A percentile compares a stretch with the other conserved stretches of the same genome.
phyloP scores from a whole-genome alignment of 2,797 vertebrate species.

The Hippocampus kuda region DNA sequence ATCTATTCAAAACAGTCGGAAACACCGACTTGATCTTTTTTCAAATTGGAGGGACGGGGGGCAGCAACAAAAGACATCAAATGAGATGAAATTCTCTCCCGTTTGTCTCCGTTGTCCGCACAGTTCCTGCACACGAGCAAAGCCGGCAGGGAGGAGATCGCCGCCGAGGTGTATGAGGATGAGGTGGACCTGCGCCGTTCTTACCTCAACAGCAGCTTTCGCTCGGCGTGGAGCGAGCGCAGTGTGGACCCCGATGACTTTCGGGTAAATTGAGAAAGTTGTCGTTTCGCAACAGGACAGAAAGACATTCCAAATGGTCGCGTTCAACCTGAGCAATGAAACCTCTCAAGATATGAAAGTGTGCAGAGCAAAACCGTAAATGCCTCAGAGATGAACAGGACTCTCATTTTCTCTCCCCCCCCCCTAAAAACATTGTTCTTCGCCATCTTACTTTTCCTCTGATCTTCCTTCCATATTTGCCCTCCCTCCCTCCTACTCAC shows the following conservation, averaged over 20 bases:
- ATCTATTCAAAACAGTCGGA: no score
- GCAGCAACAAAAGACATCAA: not conserved
- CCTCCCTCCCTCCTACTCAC: constrained; percentile 34
- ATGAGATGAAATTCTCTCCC: not conserved
- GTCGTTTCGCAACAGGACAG: constrained; percentile 24
- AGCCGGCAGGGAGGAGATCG: constrained; percentile 77
- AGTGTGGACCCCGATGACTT: constrained; percentile 92
- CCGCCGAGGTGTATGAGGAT: constrained; percentile 90
- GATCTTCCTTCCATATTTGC: constrained; percentile 37
- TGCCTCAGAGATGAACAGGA: constrained; percentile 21
- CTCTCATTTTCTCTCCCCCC: constrained; percentile 32
- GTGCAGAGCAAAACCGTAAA: constrained; percentile 23
- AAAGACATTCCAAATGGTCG: constrained; percentile 14
- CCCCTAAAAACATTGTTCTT: not conserved
- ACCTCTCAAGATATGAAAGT: constrained; percentile 22
- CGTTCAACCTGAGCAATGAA: constrained; percentile 27
- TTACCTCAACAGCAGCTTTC: constrained; percentile 84
- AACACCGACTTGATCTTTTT: no score
- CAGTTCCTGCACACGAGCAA: constrained; percentile 77
- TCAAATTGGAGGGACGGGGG: no score
- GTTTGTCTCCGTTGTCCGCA: not conserved
- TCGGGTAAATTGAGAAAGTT: constrained; percentile 71
- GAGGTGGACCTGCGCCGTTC: constrained; percentile 81
- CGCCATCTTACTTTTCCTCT: constrained; percentile 34
- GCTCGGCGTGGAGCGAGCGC: constrained; percentile 84